Evolutionary conservation across 37 sponge, comb jelly and placozoan species (phyloP).

Genomic region (Agelas oroides): DNA sequence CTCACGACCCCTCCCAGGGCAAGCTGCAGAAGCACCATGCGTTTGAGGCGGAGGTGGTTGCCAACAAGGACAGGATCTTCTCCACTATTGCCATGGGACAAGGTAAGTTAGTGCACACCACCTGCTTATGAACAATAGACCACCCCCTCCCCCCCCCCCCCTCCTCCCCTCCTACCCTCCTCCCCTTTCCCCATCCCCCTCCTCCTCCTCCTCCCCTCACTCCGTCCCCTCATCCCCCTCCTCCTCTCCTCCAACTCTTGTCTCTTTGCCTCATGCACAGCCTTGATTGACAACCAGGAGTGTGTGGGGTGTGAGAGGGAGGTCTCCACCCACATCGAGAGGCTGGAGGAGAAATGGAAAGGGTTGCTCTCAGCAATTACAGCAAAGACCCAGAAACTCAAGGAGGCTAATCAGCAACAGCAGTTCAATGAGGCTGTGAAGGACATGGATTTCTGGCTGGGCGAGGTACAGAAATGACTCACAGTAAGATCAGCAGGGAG

Average conservation of each 20-base stretch:
- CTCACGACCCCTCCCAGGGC: slow-evolving; percentile 38
- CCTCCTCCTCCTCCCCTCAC: too few species aligned
- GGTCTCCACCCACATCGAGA: slow-evolving; percentile 49
- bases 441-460: slow-evolving; percentile 91
- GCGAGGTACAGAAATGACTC: slow-evolving; percentile 66
- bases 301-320: slow-evolving; percentile 79
- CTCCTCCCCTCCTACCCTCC: too few species aligned
- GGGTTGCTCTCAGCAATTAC: slow-evolving; percentile 51
- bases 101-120: slow-evolving; percentile 64
- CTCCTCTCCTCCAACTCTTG: too few species aligned
- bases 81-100: slow-evolving; percentile 77
- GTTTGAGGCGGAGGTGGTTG: slow-evolving; percentile 92
- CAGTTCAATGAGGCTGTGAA: slow-evolving; percentile 85
- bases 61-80: slow-evolving; percentile 88
- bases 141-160: not conserved
- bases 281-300: slow-evolving; percentile 77
- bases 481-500: too few species aligned
- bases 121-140: not conserved
- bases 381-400: slow-evolving; percentile 87
- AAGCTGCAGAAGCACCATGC: slow-evolving; percentile 95
- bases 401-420: slow-evolving; percentile 90
- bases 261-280: slow-evolving; percentile 38
- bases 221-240: too few species aligned
- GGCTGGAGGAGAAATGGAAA: slow-evolving; percentile 81
- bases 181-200: too few species aligned